Evolutionary conservation across 53 echinoderm and acorn worm species (phyloP), one percentile per base, ranked within the genome.

Genomic region (Arbacia lixula): DNA sequence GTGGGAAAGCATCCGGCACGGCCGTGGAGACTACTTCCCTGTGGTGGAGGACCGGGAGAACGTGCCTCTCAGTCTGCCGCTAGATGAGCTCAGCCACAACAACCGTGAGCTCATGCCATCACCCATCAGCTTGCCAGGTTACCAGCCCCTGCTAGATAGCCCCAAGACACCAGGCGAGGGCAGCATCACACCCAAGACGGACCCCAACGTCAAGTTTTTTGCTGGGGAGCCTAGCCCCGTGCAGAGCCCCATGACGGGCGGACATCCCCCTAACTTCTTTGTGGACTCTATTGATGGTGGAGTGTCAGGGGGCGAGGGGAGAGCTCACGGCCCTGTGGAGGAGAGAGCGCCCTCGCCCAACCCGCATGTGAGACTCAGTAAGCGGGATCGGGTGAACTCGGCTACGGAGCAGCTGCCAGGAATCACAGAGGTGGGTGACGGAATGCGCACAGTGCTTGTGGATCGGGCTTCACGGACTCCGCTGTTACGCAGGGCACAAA

Each of bases 1-100:
- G 1, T 97, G 98, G 98, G 94, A 96, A 71, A 94, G 98, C 40
- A 88, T 92, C n/a, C 88, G 98, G 20, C 92, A 94, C 61, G 81
- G 88, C 41, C 88, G 98, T 34, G 82, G 80, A 0, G 94, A 92
- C 38, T 88, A 87, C 84, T 97, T 92, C 52, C 98, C 98, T 5
- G 91, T 97, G 40, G 24, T 92, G 53, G 90, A 88, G 36, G 98
- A 94, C 29, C 83, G 92, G 14, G 83, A 94, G 1, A 85, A 85
- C 49, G 80, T 87, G 19, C 86, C 89, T 36, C 85, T 83, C 84
- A 90, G 16, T 53, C 69, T 38, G 84, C 67, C 54, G 0, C 40
- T 39, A 14, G 66, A 64, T 27, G 65, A 76, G 26, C 53, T 28
- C 42, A 66, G 52, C 42, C 67, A 66, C 40, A 77, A 60, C 25